Evolutionary conservation across 2,113 vertebrate species (phyloP), one percentile per base, ranked within the genome.

Genomic region (Rhagologus leucostigma): DNA sequence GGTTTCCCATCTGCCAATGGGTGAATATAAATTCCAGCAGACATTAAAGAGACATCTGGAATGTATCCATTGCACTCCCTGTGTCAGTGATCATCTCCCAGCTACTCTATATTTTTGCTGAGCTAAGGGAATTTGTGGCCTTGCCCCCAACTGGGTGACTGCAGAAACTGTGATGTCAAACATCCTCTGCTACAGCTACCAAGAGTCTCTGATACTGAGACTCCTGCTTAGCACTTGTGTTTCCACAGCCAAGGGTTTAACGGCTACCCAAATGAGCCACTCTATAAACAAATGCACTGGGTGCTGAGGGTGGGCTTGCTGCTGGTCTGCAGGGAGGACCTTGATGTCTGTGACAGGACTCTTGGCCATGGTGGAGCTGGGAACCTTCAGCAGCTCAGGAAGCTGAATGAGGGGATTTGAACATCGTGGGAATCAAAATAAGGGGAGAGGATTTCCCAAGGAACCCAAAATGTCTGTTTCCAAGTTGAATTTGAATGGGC

Each of bases 1-100:
- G 42, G 41, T 84, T 95, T 96, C 80, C 83, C 92, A 95, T 93
- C 90, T 96, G 88, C 69, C 83, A 87, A 37, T 81, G 73, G 37
- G 29, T 24, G 27, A 47, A 64, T 71, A 53, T 35, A 95, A 94
- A 84, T 46, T 57, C 80, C 73, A 90, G 49, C 18, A 10, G 88
- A 96, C 26, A 24, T 16, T 71, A 53, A 84, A 56, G 57, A 96
- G 62, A 84, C 89, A 84, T 96, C 77, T 95, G 90, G 76, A 92
- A 49, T 50, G 65, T 76, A 39, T 95, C 90, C 83, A 46, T 46
- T 76, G 49, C 93, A 90, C 73, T 92, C 44, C 16, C 65, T 37
- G 24, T 56, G 85, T 70, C 78, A 55, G 63, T 71, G 76, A 60
- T 78, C 76, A 81, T 87, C 73, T 64, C 83, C 76, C 83, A 94